These are phyloP conservation scores for Nephrotoma guestfalica DNA, from an alignment of 2,888 invertebrate species.

Conservation along the genomic window DNA sequence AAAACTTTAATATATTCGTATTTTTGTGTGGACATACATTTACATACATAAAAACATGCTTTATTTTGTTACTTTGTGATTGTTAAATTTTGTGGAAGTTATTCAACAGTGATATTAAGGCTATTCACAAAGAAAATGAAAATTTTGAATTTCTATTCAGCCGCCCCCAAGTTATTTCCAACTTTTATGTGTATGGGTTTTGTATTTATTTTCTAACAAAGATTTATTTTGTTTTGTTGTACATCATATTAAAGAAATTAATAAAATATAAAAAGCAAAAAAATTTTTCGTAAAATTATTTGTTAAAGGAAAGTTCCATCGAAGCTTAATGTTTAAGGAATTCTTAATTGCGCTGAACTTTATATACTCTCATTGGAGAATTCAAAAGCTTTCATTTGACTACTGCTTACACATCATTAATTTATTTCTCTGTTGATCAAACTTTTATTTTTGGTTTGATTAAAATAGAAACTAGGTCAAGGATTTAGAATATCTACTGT, in stretches of 20 bases:
- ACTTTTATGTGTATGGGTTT: background rate
- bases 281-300: background rate
- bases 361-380: background rate
- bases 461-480: too few relatives aligned
- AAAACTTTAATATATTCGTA: background rate
- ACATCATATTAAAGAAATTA: background rate
- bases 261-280: background rate
- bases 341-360: background rate
- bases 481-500: too few relatives aligned
- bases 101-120: background rate
- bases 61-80: background rate
- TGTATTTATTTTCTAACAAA: background rate
- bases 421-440: too few relatives aligned
- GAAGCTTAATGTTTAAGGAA: background rate
- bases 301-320: background rate
- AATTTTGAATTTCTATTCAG: background rate
- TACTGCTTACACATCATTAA: background rate
- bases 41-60: background rate
- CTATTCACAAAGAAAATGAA: background rate
- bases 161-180: background rate
- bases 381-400: background rate
- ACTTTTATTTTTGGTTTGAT: too few relatives aligned
- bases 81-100: background rate
- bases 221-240: background rate
- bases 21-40: background rate